Evolutionary conservation across 2,888 invertebrate genomes (phyloP).

Genomic region (Epistrophe grossulariae): DNA sequence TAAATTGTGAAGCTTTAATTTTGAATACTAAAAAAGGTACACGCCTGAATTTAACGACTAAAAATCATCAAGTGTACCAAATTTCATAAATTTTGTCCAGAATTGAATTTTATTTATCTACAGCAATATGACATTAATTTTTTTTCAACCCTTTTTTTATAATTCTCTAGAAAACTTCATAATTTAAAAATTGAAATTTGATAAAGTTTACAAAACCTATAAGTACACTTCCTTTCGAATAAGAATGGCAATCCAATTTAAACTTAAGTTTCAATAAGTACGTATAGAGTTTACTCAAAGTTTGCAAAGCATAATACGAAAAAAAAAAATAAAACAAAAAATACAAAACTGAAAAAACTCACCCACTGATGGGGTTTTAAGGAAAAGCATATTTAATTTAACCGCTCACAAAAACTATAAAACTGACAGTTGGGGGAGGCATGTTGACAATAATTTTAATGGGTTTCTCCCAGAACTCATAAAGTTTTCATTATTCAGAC

Average conservation of each 20-base stretch:
- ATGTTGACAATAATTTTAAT: constrained; percentile 28
- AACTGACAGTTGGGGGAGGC: background rate
- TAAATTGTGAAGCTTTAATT: no score
- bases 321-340: no score
- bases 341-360: no score
- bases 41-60: no score
- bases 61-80: no score
- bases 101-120: no score
- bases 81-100: no score
- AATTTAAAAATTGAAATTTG: constrained; percentile 5
- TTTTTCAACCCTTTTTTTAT: background rate
- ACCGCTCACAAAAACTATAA: background rate
- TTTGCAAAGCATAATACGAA: constrained; percentile 2
- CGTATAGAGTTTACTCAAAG: background rate
- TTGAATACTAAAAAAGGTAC: no score
- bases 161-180: background rate
- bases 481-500: constrained; percentile 17
- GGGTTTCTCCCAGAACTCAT: background rate
- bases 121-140: background rate
- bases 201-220: constrained; percentile 5
- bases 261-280: background rate
- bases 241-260: background rate
- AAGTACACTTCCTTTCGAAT: background rate
- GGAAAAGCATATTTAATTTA: background rate
- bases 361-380: background rate